phyloP scores from a whole-genome alignment of 2,113 vertebrate genomes.

The Actenoides lindsayi region DNA sequence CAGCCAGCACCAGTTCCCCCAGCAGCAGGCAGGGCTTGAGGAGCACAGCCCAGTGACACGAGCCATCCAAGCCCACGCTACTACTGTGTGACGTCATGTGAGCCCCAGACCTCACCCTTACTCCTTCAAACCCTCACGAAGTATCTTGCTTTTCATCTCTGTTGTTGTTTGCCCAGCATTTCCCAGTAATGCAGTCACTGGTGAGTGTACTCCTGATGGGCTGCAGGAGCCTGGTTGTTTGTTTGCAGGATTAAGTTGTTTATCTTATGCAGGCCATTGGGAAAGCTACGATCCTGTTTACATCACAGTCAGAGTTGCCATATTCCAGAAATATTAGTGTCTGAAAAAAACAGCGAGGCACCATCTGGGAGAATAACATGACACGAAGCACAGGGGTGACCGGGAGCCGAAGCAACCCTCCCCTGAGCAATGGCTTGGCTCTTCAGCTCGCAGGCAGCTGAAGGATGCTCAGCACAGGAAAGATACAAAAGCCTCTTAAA shows the following conservation, averaged over 20 bases:
- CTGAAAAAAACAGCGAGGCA: neutral
- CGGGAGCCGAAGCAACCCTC: neutral
- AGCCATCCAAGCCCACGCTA: neutral
- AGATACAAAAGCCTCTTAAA: neutral
- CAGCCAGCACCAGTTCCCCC: neutral
- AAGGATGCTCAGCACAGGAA: neutral
- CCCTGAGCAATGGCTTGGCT: neutral
- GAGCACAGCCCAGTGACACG: neutral
- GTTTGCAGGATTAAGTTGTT: constrained; percentile 14
- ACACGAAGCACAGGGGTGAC: neutral
- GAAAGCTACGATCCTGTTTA: neutral
- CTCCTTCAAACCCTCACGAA: neutral
- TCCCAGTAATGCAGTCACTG: neutral
- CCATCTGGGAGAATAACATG: neutral
- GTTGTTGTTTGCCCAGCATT: neutral
- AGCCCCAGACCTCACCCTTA: neutral
- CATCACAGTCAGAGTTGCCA: neutral
- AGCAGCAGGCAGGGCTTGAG: neutral
- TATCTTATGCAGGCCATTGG: neutral
- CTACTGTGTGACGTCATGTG: neutral
- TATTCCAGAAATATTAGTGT: neutral
- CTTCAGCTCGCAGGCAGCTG: neutral
- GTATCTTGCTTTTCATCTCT: neutral
- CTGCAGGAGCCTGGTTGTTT: neutral
- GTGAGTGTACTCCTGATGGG: neutral